Evolutionary conservation across 2,888 invertebrate species (phyloP), one percentile per base, ranked within the genome.

Genomic region (Conistra vaccinii): DNA sequence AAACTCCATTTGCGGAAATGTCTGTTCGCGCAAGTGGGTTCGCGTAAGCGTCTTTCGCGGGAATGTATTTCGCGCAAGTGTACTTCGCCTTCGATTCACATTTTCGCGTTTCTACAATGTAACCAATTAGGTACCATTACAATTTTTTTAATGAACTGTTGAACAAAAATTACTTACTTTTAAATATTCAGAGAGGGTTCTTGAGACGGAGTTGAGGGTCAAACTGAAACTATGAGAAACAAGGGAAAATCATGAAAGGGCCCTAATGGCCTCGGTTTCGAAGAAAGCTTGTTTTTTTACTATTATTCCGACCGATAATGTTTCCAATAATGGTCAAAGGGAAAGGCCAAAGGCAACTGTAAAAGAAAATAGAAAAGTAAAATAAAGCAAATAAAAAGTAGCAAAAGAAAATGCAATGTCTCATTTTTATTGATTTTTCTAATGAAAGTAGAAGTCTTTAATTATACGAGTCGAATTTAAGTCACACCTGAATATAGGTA

Each of bases 241-340:
- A 51, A 78, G 6, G 14, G 2, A 23, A 42, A 51, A 51, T 26
- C 32, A 32, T 26, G 17, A 58, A 58, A 58, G 20, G 35, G 20
- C 29, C 20, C 9, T 48, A 75, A 76, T 65, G 23, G 29, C 14
- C 14, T 69, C 42, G 17, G 7, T 69, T 23, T 26, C 23, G 6
- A 29, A 26, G 45, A 61, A 71, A 76, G 26, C 10, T 17, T 17
- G 14, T 9, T 17, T 48, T 35, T 76, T 79, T 79, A 23, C 14
- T 53, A 35, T 12, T 48, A 39, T 20, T 53, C 29, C 20, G 23
- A 51, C 51, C 60, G 9, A 26, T 51, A 39, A 77, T 39, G 20
- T 58, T 76, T 32, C 57, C 39, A 9, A 78, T 78, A 45, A 39
- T 32, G 51, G 32, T 45, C 72, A 61, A 53, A 80, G n/a, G 17